Percentiles rank a stretch among this genome's conserved stretches.
These are phyloP conservation scores for Natator depressus DNA, from an alignment of 2,113 vertebrate species.

Conservation along the genomic window DNA sequence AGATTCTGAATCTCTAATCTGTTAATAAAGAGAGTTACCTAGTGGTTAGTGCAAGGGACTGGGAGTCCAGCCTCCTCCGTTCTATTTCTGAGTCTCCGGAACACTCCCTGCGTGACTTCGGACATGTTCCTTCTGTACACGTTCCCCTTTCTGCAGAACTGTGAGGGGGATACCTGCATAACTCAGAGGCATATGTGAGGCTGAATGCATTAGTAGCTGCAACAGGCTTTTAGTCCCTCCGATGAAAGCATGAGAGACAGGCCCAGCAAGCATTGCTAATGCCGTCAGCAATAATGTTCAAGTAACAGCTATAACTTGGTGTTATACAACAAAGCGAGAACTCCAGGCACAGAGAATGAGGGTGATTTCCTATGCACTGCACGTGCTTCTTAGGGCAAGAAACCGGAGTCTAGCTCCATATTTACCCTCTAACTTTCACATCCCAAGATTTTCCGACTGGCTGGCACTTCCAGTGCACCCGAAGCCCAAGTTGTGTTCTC, in stretches of 20 bases:
- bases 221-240: neutral
- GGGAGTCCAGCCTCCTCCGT: neutral
- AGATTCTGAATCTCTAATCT: neutral
- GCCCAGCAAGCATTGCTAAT: neutral
- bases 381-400: neutral
- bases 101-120: neutral
- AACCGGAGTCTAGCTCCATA: neutral
- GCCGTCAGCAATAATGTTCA: neutral
- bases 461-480: neutral
- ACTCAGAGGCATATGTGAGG: rapidly evolving
- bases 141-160: neutral
- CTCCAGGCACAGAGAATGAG: neutral
- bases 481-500: neutral
- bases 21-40: neutral
- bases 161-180: rapidly evolving
- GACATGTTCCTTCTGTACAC: neutral
- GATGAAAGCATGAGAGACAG: neutral
- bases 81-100: neutral
- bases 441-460: neutral
- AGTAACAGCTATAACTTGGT: neutral
- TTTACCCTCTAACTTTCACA: neutral
- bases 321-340: neutral
- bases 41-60: neutral
- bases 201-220: neutral
- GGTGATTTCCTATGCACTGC: neutral